Evolutionary conservation across 2,113 vertebrate species (phyloP).

Genomic region (Oxyura jamaicensis): DNA sequence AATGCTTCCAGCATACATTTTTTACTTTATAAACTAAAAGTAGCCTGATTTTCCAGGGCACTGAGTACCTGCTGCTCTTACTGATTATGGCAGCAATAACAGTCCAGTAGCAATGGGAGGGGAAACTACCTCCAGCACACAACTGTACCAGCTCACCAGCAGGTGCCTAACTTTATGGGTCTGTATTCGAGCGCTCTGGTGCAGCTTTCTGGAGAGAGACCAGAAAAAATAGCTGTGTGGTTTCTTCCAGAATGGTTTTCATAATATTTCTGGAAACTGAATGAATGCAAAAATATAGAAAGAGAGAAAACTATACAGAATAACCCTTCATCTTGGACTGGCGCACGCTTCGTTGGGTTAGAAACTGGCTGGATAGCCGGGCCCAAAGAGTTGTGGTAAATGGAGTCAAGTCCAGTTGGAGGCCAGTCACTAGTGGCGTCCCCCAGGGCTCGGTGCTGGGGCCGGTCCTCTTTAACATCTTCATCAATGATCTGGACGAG

Average conservation of each 20-base stretch:
- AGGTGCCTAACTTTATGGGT: constrained; percentile 13
- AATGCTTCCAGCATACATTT: not conserved
- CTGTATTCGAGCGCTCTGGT: not conserved
- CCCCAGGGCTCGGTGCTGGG: too few species aligned
- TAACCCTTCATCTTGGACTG: not conserved
- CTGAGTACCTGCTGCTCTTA: not conserved
- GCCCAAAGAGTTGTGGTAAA: too few species aligned
- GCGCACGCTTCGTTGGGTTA: too few species aligned
- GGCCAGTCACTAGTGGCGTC: too few species aligned
- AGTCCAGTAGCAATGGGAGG: not conserved
- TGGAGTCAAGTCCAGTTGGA: too few species aligned
- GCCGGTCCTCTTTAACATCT: too few species aligned
- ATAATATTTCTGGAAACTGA: not conserved
- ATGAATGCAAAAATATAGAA: not conserved
- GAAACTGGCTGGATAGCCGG: too few species aligned
- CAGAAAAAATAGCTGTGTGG: not conserved
- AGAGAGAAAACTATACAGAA: not conserved
- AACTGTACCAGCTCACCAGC: not conserved
- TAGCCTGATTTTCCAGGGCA: not conserved
- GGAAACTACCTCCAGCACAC: not conserved
- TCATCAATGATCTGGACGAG: too few species aligned
- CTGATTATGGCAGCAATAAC: not conserved
- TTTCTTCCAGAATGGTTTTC: not conserved
- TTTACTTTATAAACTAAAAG: not conserved
- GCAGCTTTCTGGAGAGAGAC: not conserved